Percentiles rank a stretch among this genome's conserved stretches.
These are phyloP conservation scores for Zaprionus gabonicus DNA, from an alignment of 1,140 invertebrate genomes.

Conservation along the genomic window DNA sequence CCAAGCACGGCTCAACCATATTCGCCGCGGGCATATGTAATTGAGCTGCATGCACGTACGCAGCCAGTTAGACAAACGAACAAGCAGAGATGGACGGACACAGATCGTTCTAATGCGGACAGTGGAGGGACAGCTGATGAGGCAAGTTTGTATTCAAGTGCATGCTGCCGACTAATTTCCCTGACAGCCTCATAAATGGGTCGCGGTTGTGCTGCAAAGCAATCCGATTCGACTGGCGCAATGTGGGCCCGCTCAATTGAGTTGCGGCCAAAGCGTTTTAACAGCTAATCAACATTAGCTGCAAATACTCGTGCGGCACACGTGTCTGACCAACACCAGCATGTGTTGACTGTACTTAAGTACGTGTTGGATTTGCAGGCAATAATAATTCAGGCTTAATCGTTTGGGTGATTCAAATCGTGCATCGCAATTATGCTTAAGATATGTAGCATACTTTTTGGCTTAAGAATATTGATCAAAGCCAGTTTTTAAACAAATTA, in stretches of 20 bases:
- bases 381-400: constrained; percentile 2
- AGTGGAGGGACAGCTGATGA: constrained; percentile 25
- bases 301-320: not conserved
- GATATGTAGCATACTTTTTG: not conserved
- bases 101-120: not conserved
- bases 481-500: too few species aligned
- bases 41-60: constrained; percentile 54
- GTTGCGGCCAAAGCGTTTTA: constrained; percentile 48
- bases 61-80: constrained; percentile 11
- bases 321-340: not conserved
- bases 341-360: not conserved
- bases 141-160: constrained; percentile 51
- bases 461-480: not conserved
- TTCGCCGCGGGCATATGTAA: constrained; percentile 54
- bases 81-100: constrained; percentile 4
- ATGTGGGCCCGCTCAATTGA: constrained; percentile 36
- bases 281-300: constrained; percentile 53
- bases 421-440: not conserved
- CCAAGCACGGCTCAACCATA: constrained; percentile 12
- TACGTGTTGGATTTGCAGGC: constrained; percentile 1
- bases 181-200: constrained; percentile 49
- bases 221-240: constrained; percentile 24
- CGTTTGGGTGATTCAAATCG: not conserved
- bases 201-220: constrained; percentile 40
- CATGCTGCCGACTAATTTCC: constrained; percentile 53